Conservation (phyloP, 2,888 invertebrate species). For the Epicampocera succincta region DNA sequence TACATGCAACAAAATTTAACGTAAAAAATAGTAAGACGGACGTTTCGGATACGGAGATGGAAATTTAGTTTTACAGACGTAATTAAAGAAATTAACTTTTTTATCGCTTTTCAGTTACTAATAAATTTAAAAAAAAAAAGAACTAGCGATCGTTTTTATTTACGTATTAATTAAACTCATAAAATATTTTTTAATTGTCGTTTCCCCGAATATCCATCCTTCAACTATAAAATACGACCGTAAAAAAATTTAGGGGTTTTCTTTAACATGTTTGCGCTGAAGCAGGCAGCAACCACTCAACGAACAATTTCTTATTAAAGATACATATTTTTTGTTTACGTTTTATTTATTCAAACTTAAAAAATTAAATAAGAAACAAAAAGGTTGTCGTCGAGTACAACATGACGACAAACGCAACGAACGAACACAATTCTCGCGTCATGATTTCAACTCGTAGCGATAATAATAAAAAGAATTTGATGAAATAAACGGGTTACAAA, state of each 20-base stretch:
- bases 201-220: not conserved
- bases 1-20: too few species aligned
- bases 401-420: not conserved
- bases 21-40: too few species aligned
- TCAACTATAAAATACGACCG: not conserved
- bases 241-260: not conserved
- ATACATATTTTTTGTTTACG: conserved; percentile 3
- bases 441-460: conserved; percentile 50
- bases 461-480: conserved; percentile 30
- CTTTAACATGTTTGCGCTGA: not conserved
- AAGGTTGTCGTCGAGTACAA: not conserved
- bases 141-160: not conserved
- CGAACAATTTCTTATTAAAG: conserved; percentile 16
- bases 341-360: conserved; percentile 10
- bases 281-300: conserved; percentile 15
- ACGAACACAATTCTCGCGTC: conserved; percentile 12
- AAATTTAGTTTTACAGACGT: too few species aligned
- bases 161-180: conserved; percentile 5
- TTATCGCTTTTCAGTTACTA: too few species aligned
- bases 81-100: too few species aligned
- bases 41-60: too few species aligned
- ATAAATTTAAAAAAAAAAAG: too few species aligned
- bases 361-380: conserved; percentile 4
- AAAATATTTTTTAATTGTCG: not conserved
- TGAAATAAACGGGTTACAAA: conserved; percentile 43